Evolutionary conservation across 2,113 vertebrate genomes (phyloP).

Genomic region (Sapajus apella): DNA sequence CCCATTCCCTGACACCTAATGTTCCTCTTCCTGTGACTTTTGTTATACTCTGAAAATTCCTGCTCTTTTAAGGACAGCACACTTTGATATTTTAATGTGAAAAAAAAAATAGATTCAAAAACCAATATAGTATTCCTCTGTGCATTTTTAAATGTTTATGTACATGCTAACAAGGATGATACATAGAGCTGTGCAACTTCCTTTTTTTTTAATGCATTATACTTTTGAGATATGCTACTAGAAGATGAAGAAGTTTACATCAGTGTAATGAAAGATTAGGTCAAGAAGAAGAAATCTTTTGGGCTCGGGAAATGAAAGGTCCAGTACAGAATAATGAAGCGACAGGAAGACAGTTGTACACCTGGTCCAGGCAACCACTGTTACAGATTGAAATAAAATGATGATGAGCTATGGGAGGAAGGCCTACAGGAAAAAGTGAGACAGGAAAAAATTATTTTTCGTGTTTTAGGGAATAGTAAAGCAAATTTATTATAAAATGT

Average conservation of each 20-base stretch:
- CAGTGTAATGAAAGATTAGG: neutral
- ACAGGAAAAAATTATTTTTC: neutral
- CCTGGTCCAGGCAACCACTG: neutral
- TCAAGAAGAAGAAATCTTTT: conserved; percentile 6
- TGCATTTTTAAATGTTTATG: neutral
- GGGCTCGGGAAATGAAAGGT: neutral
- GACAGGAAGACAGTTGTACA: neutral
- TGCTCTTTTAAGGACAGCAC: neutral
- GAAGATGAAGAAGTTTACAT: neutral
- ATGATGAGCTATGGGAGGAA: neutral
- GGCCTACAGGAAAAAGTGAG: neutral
- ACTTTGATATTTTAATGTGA: conserved; percentile 6
- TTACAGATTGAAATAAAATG: neutral
- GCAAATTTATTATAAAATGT: neutral
- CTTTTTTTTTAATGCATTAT: conserved; percentile 8
- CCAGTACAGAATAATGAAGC: neutral
- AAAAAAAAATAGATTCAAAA: conserved; percentile 6
- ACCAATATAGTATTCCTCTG: neutral
- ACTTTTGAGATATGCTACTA: neutral
- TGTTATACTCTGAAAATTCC: neutral
- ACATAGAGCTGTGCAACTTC: neutral
- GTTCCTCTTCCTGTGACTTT: neutral
- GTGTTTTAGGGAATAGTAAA: neutral
- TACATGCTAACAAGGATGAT: neutral
- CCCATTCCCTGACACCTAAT: neutral